Evolutionary conservation across 2,113 vertebrate genomes (phyloP).

Genomic region (Hypomesus transpacificus): DNA sequence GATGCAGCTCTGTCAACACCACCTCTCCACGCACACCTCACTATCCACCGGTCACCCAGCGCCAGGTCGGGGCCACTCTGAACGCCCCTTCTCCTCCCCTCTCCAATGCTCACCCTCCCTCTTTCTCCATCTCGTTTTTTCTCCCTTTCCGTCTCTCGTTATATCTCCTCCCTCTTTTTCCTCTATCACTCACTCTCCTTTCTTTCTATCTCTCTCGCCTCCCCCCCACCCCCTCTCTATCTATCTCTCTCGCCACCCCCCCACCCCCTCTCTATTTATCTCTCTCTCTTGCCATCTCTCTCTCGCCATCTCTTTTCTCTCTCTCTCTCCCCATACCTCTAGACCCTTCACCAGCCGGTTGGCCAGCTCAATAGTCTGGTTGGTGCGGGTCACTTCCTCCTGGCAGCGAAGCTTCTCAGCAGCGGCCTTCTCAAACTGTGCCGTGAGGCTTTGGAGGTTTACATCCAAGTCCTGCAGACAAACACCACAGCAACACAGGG

Average conservation of each 20-base stretch:
- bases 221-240: neutral
- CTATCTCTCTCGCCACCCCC: neutral
- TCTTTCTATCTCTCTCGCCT: neutral
- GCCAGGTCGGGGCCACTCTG: slow-evolving; percentile 37
- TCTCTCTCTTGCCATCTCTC: slow-evolving; percentile 2
- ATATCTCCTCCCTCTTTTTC: too few relatives aligned
- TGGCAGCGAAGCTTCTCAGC: slow-evolving; percentile 76
- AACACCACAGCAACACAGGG: slow-evolving; percentile 29
- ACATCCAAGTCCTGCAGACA: slow-evolving; percentile 72
- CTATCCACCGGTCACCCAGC: slow-evolving; percentile 38
- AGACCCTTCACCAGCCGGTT: slow-evolving; percentile 77
- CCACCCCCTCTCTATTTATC: neutral
- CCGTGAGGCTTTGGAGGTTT: slow-evolving; percentile 70
- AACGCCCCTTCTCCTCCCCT: slow-evolving; percentile 29
- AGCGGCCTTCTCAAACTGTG: slow-evolving; percentile 74
- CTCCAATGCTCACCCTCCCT: slow-evolving; percentile 7
- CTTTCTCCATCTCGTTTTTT: too few relatives aligned
- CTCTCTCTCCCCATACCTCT: slow-evolving; percentile 65
- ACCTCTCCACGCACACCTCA: slow-evolving; percentile 40
- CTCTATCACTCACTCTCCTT: too few relatives aligned
- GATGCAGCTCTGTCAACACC: slow-evolving; percentile 48
- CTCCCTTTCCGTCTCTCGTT: too few relatives aligned
- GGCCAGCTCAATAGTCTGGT: slow-evolving; percentile 70
- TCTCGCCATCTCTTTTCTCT: neutral
- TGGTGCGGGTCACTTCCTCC: slow-evolving; percentile 74